Evolutionary conservation across 2,888 invertebrate genomes (phyloP), one percentile per base, ranked within the genome.

Genomic region (Troglohyphantes excavatus): DNA sequence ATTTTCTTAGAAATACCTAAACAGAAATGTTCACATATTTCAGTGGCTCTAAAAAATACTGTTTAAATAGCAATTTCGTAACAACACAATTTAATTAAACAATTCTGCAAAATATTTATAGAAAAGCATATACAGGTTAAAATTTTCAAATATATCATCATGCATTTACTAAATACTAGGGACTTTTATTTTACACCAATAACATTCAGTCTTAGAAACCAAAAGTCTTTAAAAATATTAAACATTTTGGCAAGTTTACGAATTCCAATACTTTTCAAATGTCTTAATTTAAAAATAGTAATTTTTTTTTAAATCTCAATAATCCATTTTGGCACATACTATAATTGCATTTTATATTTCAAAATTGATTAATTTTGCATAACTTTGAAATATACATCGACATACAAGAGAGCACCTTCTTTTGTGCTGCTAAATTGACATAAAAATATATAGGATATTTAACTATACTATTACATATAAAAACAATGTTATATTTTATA

Each of bases 401-500:
- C 39, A 39, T 39, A 11, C 39, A 39, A n/a, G n/a, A 53, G 17
- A 53, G n/a, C 17, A 13, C 13, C 53, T n/a, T 39, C 13, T 17
- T 53, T 53, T 53, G 53, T 53, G 53, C 53, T 53, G 39, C 13
- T 53, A 53, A 53, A 6, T 53, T n/a, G 13, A 53, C 53, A 53
- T n/a, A 53, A 53, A 53, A 53, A 53, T 53, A 53, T 53, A 53
- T 53, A 53, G 17, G 53, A 7, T 53, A 53, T 53, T n/a, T 53
- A 53, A 53, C 53, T 53, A 53, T 17, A 53, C 53, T 53, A 53
- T n/a, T 13, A 53, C 53, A n/a, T 13, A 17, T n/a, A 53, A 53
- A 13, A 39, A n/a, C 13, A 13, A 53, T 53, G 5, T 17, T 17
- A 46, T 17, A 53, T 53, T 53, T 53, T n/a, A 53, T 53, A 53